phyloP scores from a whole-genome alignment of 2,888 invertebrate species.

The Spodoptera picta region DNA sequence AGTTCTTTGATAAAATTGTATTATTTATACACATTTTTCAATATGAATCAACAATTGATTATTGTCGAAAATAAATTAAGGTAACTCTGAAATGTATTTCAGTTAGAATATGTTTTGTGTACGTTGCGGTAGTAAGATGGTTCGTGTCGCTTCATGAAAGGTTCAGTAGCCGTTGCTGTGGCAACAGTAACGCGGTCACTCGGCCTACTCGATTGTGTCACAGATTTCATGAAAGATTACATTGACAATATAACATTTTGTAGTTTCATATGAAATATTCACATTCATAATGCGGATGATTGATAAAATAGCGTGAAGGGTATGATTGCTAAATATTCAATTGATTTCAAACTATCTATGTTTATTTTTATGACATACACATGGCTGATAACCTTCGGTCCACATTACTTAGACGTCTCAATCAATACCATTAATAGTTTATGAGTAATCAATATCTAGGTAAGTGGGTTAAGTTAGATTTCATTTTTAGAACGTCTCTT shows the following conservation, averaged over 20 bases:
- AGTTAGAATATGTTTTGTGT: background rate
- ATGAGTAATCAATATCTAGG: constrained; percentile 2
- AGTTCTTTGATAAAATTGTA: too few species aligned
- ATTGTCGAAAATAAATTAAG: too few species aligned
- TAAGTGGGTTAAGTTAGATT: constrained; percentile 5
- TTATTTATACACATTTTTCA: too few species aligned
- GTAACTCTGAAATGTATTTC: too few species aligned
- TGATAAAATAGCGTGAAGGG: too few species aligned
- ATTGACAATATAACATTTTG: background rate
- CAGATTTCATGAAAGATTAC: constrained; percentile 14
- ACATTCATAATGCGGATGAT: too few species aligned
- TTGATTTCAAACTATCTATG: too few species aligned
- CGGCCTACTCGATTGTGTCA: constrained; percentile 6
- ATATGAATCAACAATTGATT: too few species aligned
- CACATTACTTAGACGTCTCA: background rate
- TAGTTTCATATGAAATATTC: too few species aligned
- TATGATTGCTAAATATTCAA: too few species aligned
- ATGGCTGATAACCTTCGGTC: background rate
- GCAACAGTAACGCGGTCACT: constrained; percentile 63
- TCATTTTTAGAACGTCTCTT: constrained; percentile 7
- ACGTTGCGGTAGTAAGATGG: background rate
- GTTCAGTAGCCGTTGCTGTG: constrained; percentile 56
- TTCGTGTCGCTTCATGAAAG: constrained; percentile 41
- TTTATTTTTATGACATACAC: too few species aligned
- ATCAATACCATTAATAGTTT: constrained; percentile 5